Evolutionary conservation across 2,113 vertebrate species (phyloP), one percentile per base, ranked within the genome.

Genomic region (Planiliza haematocheilus): DNA sequence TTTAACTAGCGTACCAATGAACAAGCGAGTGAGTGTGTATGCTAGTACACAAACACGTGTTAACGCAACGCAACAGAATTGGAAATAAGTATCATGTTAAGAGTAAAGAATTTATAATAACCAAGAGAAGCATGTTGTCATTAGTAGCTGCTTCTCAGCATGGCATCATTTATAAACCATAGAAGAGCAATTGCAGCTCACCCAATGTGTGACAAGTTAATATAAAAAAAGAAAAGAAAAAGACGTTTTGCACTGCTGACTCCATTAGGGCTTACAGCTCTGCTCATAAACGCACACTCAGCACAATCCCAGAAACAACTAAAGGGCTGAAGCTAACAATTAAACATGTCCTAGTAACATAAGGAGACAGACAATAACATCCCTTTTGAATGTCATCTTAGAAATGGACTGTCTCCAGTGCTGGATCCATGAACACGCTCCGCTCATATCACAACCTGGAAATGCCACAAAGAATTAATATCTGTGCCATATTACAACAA

Each of bases 251-350:
- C 69, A 30, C 24, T 8, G 56, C 36, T 51, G 52, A 20, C 62
- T 75, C 67, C 62, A 65, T 80, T 45, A 76, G 5, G 39, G 43
- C 39, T 43, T 21, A 37, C 41, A 24, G 59, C 75, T n/a, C n/a
- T n/a, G n/a, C n/a, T 38, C 68, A 53, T 55, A 36, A 20, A 73
- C 8, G 34, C 63, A 10, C 55, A 61, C 50, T 84, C 78, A 66
- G 81, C 63, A 69, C 34, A 74, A 80, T 70, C 4, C 4, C 50
- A 34, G 39, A 21, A 68, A 82, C 71, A 59, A 30, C 24, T 30
- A 30, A 30, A 10, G 20, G 2, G 46, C 38, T n/a, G 37, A 24
- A 42, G 66, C 46, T 42, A 34, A 10, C 74, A 80, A 78, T 74
- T 11, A 71, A 62, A 71, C 59, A 30, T 7, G 30, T 17, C 41